These are phyloP conservation scores for Rhinopithecus roxellana DNA, from an alignment of 2,113 vertebrate genomes.

Conservation along the genomic window DNA sequence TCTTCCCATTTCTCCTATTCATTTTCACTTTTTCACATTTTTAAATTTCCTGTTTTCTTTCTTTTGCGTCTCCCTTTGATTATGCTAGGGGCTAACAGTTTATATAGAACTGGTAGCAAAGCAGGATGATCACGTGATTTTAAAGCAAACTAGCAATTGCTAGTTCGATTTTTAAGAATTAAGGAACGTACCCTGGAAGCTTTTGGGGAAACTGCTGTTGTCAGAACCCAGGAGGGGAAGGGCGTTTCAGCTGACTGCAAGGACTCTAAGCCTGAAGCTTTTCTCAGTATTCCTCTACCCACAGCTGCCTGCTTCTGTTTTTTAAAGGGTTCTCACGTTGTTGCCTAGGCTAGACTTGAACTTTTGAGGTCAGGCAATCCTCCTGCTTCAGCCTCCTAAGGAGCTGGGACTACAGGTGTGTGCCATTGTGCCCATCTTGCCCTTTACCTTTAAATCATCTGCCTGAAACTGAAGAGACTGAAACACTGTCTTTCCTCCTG, in stretches of 20 bases:
- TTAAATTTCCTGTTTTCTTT: constrained; percentile 1
- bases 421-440: neutral
- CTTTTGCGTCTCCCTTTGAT: neutral
- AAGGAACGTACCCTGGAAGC: neutral
- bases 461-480: neutral
- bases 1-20: neutral
- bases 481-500: neutral
- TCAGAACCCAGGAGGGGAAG: neutral
- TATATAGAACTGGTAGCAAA: neutral
- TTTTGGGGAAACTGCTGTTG: neutral
- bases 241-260: neutral
- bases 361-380: neutral
- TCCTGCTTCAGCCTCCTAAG: too few relatives aligned
- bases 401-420: too few relatives aligned
- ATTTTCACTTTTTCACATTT: constrained; percentile 4
- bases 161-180: neutral
- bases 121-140: neutral
- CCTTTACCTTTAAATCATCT: constrained; percentile 7
- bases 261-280: neutral
- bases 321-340: neutral
- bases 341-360: neutral
- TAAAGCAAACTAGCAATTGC: neutral
- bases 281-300: neutral
- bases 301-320: neutral
- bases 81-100: neutral